Percentiles rank a stretch among this genome's conserved stretches.
These are phyloP conservation scores for Cheilosia urbana DNA, from an alignment of 2,888 invertebrate genomes.

Conservation along the genomic window DNA sequence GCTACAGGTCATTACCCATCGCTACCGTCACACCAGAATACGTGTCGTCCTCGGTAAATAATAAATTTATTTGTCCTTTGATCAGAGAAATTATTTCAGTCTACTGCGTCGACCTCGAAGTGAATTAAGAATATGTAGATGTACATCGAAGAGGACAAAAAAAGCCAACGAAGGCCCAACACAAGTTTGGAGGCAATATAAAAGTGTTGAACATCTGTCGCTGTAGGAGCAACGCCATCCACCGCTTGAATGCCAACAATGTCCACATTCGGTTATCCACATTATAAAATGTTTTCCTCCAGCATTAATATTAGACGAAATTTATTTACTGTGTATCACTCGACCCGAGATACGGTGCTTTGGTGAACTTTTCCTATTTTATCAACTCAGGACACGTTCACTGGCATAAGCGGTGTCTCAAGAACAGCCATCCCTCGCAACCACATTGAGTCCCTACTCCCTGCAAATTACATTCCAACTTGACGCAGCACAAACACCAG, in stretches of 20 bases:
- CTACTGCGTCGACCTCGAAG: constrained; percentile 27
- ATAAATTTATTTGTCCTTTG: constrained; percentile 36
- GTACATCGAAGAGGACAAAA: background rate
- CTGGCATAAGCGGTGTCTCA: constrained; percentile 28
- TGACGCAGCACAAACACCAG: constrained; percentile 39
- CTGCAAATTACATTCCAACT: constrained; percentile 54
- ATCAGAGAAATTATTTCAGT: constrained; percentile 47
- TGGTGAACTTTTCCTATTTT: constrained; percentile 13
- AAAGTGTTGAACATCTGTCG: constrained; percentile 39
- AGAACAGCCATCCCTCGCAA: constrained; percentile 49
- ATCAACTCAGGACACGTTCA: constrained; percentile 63
- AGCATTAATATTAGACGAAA: constrained; percentile 54
- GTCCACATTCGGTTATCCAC: constrained; percentile 20
- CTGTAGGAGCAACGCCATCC: constrained; percentile 1
- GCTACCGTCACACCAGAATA: background rate
- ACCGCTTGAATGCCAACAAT: constrained; percentile 43
- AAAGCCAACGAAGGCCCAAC: background rate
- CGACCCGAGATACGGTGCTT: constrained; percentile 31
- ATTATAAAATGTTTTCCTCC: constrained; percentile 47
- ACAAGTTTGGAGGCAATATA: constrained; percentile 14
- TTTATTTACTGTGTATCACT: constrained; percentile 51
- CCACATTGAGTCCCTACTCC: constrained; percentile 26
- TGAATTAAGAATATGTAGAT: constrained; percentile 11
- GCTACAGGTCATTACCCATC: too few species aligned
- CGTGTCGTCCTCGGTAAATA: constrained; percentile 10